Evolutionary conservation across 2,113 vertebrate genomes (phyloP).

Genomic region (Actinemys pallida): DNA sequence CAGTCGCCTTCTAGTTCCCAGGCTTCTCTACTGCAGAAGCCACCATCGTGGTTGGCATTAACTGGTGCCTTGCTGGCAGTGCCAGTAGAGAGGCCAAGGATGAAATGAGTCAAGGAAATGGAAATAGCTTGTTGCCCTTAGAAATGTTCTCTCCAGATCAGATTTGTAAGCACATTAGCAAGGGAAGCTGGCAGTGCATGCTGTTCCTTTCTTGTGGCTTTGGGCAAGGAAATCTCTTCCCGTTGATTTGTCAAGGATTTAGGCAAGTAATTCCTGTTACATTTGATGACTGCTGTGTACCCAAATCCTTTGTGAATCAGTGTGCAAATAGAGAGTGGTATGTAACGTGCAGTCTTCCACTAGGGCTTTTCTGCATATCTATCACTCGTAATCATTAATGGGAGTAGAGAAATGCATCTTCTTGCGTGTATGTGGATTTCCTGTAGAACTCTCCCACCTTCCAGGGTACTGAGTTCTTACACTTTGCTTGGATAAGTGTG

Average conservation of each 20-base stretch:
- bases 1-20: not conserved
- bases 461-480: not conserved
- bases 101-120: not conserved
- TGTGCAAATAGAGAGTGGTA: slow-evolving; percentile 32
- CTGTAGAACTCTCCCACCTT: not conserved
- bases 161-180: not conserved
- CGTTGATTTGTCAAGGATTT: slow-evolving; percentile 38
- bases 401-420: not conserved
- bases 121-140: not conserved
- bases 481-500: not conserved
- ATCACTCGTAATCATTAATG: not conserved
- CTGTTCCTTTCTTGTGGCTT: not conserved
- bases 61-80: not conserved
- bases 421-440: not conserved
- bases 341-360: not conserved
- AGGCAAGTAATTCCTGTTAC: slow-evolving; percentile 38
- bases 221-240: not conserved
- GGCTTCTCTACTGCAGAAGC: not conserved
- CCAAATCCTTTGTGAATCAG: slow-evolving; percentile 47
- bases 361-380: not conserved
- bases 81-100: not conserved
- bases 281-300: slow-evolving; percentile 31
- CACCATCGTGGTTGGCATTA: not conserved
- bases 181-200: not conserved
- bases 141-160: not conserved